Conservation (phyloP, 2,888 invertebrate genomes). For the Scaptomyza tumidula region DNA sequence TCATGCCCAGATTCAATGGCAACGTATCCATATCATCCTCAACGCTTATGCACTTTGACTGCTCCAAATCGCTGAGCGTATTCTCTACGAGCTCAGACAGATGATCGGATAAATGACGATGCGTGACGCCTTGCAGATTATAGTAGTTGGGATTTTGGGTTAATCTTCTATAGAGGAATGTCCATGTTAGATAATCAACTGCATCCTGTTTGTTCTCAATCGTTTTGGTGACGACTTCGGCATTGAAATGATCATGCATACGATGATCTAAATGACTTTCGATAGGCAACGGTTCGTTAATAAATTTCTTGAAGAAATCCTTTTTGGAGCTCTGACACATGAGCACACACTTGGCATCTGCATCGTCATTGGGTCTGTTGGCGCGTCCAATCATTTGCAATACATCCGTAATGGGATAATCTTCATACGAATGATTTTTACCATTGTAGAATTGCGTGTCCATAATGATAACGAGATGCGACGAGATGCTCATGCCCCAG, state of each 20-base stretch:
- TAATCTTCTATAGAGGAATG: slow-evolving; percentile 97
- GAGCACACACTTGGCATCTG: slow-evolving; percentile 96
- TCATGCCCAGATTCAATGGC: slow-evolving; percentile 99
- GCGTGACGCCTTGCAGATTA: slow-evolving; percentile 97
- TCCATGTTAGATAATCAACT: slow-evolving; percentile 99
- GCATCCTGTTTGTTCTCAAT: slow-evolving; percentile 99
- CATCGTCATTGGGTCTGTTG: slow-evolving; percentile 95
- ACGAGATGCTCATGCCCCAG: slow-evolving; percentile 95
- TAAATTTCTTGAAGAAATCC: slow-evolving; percentile 98
- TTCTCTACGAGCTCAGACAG: slow-evolving; percentile 98
- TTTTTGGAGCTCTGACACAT: slow-evolving; percentile 99
- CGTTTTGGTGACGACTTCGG: slow-evolving; percentile 99
- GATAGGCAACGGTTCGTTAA: slow-evolving; percentile 97
- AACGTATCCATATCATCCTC: slow-evolving; percentile 99
- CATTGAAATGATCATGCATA: slow-evolving; percentile 99
- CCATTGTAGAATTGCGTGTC: slow-evolving; percentile 89
- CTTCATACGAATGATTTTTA: slow-evolving; percentile 94
- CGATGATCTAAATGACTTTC: slow-evolving; percentile 99
- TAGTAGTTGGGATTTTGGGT: slow-evolving; percentile 99
- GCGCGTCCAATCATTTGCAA: slow-evolving; percentile 99
- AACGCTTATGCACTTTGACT: slow-evolving; percentile 98
- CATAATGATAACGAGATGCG: slow-evolving; percentile 98
- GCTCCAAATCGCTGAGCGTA: slow-evolving; percentile 96
- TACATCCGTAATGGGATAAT: slow-evolving; percentile 98
- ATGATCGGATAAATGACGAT: slow-evolving; percentile 98